Evolutionary conservation across 2,113 vertebrate genomes (phyloP).

Genomic region (Gambusia affinis): DNA sequence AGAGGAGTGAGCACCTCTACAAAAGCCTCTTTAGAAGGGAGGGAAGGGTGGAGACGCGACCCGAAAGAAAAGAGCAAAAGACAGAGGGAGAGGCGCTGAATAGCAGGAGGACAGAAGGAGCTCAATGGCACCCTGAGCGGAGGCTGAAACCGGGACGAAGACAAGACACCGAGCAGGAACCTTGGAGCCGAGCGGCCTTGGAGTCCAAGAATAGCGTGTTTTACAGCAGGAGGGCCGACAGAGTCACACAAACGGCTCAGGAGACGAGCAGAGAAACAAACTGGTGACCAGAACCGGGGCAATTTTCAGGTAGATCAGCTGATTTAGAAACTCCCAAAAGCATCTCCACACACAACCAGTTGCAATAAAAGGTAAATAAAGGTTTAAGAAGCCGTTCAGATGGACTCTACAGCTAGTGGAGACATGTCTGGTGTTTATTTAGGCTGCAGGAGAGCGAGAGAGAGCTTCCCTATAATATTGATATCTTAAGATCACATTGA

Average conservation of each 20-base stretch:
- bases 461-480: too few relatives aligned
- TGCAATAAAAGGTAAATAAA: too few relatives aligned
- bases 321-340: neutral
- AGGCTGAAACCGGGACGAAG: conserved; percentile 26
- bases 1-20: conserved; percentile 47
- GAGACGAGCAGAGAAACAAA: neutral
- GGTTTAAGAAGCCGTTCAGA: too few relatives aligned
- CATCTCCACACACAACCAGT: too few relatives aligned
- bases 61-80: conserved; percentile 41
- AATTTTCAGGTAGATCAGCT: neutral
- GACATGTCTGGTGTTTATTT: too few relatives aligned
- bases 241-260: neutral
- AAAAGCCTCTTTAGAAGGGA: conserved; percentile 38
- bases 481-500: too few relatives aligned
- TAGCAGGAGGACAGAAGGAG: conserved; percentile 21
- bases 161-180: conserved; percentile 35
- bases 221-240: conserved; percentile 18
- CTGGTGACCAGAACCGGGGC: neutral
- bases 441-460: too few relatives aligned
- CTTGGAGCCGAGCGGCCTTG: conserved; percentile 59
- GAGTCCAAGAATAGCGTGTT: conserved; percentile 32
- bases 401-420: too few relatives aligned
- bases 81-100: neutral
- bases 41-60: conserved; percentile 32
- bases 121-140: conserved; percentile 24